Percentiles rank a stretch among this genome's conserved stretches.
Conservation (phyloP, 2,888 invertebrate species). For the Trichogramma dendrolimi region DNA sequence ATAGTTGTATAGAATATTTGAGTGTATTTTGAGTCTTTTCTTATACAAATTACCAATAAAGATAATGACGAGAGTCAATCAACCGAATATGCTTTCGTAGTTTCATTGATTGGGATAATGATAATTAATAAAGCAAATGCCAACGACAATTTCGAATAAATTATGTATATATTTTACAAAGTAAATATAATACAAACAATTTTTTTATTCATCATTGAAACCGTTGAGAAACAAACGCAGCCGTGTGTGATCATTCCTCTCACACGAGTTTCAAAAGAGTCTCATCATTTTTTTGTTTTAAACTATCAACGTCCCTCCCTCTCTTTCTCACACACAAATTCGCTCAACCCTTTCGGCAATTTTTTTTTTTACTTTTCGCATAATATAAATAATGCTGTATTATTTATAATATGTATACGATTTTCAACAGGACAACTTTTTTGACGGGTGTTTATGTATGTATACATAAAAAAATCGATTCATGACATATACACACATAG, state of each 20-base stretch:
- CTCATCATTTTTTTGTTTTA: constrained; percentile 22
- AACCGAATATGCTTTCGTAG: too few relatives aligned
- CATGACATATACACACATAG: too few relatives aligned
- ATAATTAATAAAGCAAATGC: background rate
- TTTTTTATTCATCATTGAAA: constrained; percentile 21
- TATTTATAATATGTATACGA: constrained; percentile 45
- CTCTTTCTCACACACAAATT: constrained; percentile 11
- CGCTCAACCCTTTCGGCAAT: background rate
- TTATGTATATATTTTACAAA: constrained; percentile 52
- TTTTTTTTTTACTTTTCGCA: constrained; percentile 18
- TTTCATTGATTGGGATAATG: too few relatives aligned
- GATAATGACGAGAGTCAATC: too few relatives aligned
- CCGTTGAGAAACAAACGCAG: too few relatives aligned
- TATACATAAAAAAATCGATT: too few relatives aligned
- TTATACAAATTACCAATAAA: background rate
- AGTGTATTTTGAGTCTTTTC: constrained; percentile 19
- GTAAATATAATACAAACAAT: constrained; percentile 52
- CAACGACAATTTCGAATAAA: constrained; percentile 35
- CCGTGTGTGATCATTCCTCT: too few relatives aligned
- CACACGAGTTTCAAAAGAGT: constrained; percentile 4
- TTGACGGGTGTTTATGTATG: constrained; percentile 29
- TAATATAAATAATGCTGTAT: constrained; percentile 31
- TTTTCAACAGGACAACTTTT: constrained; percentile 47
- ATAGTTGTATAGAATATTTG: constrained; percentile 1
- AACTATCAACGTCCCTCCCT: constrained; percentile 17